Conservation (phyloP, 2,113 vertebrate species). For the Monopterus albus region DNA sequence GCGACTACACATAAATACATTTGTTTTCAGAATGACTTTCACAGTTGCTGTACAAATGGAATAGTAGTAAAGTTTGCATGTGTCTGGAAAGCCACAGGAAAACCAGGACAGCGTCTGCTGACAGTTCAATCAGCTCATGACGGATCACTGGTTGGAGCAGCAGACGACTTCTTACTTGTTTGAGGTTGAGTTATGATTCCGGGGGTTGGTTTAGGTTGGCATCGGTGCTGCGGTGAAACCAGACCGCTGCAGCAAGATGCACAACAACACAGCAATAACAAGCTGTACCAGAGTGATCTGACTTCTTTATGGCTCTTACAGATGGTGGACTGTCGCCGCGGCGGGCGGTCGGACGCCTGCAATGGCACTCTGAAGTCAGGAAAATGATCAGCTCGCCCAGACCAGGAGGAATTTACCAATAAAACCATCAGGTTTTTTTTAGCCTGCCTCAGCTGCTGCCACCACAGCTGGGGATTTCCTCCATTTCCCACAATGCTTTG, state of each 20-base stretch:
- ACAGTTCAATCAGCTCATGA: slow-evolving; percentile 48
- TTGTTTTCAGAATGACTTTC: too few species aligned
- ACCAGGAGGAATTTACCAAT: neutral
- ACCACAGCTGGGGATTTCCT: neutral
- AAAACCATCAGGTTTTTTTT: too few species aligned
- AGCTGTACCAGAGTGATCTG: too few species aligned
- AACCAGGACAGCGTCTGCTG: slow-evolving; percentile 15
- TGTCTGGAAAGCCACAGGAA: slow-evolving; percentile 20
- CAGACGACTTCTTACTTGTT: neutral
- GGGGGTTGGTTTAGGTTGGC: neutral
- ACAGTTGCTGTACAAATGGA: neutral
- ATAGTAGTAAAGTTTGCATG: neutral
- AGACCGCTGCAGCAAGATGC: too few species aligned
- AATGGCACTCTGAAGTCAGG: too few species aligned
- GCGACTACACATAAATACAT: too few species aligned
- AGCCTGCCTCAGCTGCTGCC: too few species aligned
- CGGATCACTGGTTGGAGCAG: slow-evolving; percentile 33
- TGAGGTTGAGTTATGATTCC: slow-evolving; percentile 13
- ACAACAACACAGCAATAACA: neutral
- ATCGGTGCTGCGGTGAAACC: neutral
- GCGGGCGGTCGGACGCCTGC: neutral
- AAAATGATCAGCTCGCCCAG: too few species aligned
- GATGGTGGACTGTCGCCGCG: neutral
- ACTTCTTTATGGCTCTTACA: neutral
- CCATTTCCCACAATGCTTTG: neutral